Conservation (phyloP, 2,888 invertebrate species). For the Imbricaverruca yamaguchii region DNA sequence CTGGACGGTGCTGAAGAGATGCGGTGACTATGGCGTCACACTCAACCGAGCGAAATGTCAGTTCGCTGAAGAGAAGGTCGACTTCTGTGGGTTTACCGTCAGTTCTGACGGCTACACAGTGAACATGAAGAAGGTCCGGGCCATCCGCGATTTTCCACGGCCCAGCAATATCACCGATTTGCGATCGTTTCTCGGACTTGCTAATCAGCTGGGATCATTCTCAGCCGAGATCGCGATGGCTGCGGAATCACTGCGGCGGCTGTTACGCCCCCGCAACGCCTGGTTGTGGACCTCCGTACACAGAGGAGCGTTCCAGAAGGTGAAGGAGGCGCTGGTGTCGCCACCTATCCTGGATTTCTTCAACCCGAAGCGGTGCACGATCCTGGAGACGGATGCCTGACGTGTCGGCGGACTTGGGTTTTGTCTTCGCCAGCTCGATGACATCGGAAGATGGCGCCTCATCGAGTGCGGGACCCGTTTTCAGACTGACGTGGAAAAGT, state of each 20-base stretch:
- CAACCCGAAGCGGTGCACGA: too few species aligned
- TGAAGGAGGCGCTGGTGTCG: not conserved
- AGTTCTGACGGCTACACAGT: not conserved
- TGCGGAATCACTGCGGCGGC: conserved; percentile 15
- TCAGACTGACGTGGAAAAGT: too few species aligned
- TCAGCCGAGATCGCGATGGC: conserved; percentile 19
- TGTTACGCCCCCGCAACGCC: not conserved
- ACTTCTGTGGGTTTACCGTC: conserved; percentile 19
- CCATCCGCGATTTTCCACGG: conserved; percentile 16
- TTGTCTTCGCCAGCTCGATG: too few species aligned
- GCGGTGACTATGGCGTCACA: conserved; percentile 15
- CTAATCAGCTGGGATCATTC: conserved; percentile 24
- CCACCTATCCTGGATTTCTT: too few species aligned
- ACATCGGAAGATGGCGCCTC: too few species aligned
- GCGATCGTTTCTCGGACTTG: conserved; percentile 26
- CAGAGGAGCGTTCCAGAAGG: not conserved
- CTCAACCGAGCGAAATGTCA: conserved; percentile 17
- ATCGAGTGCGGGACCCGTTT: too few species aligned
- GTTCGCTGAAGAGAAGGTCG: conserved; percentile 17
- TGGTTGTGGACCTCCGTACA: conserved; percentile 14
- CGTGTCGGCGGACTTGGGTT: too few species aligned
- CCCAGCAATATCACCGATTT: conserved; percentile 26
- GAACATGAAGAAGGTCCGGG: not conserved
- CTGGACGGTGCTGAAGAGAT: not conserved
- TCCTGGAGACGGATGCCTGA: too few species aligned